Conservation (phyloP, 2,113 vertebrate genomes). For the Cavia porcellus region DNA sequence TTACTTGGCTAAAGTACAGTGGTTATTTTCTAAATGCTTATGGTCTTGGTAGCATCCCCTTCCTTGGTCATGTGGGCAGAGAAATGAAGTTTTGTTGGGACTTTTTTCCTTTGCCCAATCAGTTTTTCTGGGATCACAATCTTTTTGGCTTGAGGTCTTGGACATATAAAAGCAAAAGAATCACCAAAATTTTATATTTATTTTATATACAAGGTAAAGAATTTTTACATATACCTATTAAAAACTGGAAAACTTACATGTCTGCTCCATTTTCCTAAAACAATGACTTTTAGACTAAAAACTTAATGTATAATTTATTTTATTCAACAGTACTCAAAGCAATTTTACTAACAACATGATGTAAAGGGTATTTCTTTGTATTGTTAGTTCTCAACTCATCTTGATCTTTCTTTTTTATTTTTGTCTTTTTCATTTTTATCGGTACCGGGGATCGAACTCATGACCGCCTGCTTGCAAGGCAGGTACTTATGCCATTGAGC, state of each 20-base stretch:
- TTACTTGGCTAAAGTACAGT: neutral
- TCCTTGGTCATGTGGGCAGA: neutral
- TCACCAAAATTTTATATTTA: neutral
- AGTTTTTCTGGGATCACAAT: neutral
- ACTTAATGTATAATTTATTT: neutral
- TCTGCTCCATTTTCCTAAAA: neutral
- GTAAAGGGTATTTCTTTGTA: neutral
- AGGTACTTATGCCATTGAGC: too few relatives aligned
- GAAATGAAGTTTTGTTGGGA: neutral
- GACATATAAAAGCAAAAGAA: neutral
- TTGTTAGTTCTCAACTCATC: neutral
- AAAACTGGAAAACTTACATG: neutral
- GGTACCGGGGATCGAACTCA: too few relatives aligned
- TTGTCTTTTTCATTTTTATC: too few relatives aligned
- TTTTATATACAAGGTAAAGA: neutral
- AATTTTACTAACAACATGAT: neutral
- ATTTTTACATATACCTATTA: neutral
- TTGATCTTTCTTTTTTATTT: too few relatives aligned
- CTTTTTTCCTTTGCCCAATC: neutral
- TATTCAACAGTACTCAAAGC: neutral
- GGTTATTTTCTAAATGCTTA: neutral
- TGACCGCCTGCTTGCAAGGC: too few relatives aligned
- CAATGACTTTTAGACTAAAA: neutral
- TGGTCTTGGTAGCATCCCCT: neutral
- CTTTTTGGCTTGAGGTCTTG: neutral